Evolutionary conservation across 2,113 vertebrate genomes (phyloP), one percentile per base, ranked within the genome.

Genomic region (Zosterops lateralis): DNA sequence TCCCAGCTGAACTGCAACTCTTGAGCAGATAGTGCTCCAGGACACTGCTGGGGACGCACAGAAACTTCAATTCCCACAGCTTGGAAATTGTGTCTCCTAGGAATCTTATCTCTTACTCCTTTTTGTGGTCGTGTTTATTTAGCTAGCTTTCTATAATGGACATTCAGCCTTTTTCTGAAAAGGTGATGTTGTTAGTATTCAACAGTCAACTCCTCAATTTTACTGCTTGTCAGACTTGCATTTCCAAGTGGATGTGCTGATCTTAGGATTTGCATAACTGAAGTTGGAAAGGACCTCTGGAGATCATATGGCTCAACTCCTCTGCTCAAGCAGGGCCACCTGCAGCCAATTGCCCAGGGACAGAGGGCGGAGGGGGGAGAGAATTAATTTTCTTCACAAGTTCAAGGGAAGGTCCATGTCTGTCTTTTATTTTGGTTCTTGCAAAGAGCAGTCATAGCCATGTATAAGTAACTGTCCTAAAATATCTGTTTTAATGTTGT

Each of bases 341-440:
- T 78, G 38, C 44, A 58, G 28, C 38, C 25, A n/a, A 10, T 45
- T 81, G 26, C 12, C 14, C 12, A 26, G 22, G 38, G 32, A 31
- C 12, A 29, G 12, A 14, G 7, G 1, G 1, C 6, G 4, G 12
- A 9, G 3, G 0, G 4, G 9, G 3, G 3, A 64, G n/a, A 32
- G 3, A 32, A 8, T 18, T 38, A 22, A 14, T 48, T 57, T 53
- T 64, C 7, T 14, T 87, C 10, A 10, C 4, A 38, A 34, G 8
- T 77, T 44, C 3, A 2, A 6, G n/a, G 10, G 5, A 62, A 51
- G 8, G 29, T 74, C 19, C 1, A 4, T 58, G 10, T 81, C 36
- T 86, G 6, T 36, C n/a, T 62, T 72, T 73, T 50, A 12, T 44
- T 83, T 80, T 86, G 31, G 8, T 58, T 84, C 40, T 76, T 84